phyloP scores from a whole-genome alignment of 2,888 invertebrate species.

The Zaprionus lineosus region DNA sequence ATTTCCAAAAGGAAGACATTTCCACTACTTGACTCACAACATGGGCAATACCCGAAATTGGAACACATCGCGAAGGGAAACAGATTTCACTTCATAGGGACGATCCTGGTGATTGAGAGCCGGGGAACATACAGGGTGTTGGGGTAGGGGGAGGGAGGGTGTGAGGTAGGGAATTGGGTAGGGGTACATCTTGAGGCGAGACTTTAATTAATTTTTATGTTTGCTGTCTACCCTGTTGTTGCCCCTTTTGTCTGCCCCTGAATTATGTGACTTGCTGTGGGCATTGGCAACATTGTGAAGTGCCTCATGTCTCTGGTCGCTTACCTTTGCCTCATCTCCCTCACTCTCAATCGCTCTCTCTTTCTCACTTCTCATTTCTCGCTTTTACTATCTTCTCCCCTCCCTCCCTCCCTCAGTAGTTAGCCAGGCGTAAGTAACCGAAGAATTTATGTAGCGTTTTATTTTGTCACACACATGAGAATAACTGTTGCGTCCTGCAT shows the following conservation, averaged over 20 bases:
- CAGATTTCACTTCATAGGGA: too few species aligned
- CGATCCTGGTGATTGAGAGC: background rate
- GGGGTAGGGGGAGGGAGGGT: background rate
- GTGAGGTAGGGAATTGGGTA: too few species aligned
- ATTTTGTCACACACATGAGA: conserved; percentile 25
- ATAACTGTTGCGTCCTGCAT: conserved; percentile 25
- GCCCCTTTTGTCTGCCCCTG: conserved; percentile 45
- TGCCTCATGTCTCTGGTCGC: conserved; percentile 4
- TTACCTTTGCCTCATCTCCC: too few species aligned
- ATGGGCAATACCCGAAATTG: background rate
- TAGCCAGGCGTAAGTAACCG: conserved; percentile 63
- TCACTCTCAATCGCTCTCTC: too few species aligned
- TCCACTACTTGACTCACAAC: conserved; percentile 58
- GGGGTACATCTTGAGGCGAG: conserved; percentile 40
- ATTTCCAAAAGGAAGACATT: conserved; percentile 60
- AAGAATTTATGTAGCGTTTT: conserved; percentile 58
- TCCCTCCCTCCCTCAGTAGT: conserved; percentile 2
- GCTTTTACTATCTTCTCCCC: too few species aligned
- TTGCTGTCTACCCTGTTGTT: conserved; percentile 39
- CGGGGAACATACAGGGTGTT: background rate
- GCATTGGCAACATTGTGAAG: conserved; percentile 47
- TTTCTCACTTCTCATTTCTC: too few species aligned
- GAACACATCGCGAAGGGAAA: too few species aligned
- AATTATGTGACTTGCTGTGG: conserved; percentile 75
- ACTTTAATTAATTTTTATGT: conserved; percentile 75